Conservation (phyloP, 2,797 vertebrate species). For the Rhinichthys osculus region DNA sequence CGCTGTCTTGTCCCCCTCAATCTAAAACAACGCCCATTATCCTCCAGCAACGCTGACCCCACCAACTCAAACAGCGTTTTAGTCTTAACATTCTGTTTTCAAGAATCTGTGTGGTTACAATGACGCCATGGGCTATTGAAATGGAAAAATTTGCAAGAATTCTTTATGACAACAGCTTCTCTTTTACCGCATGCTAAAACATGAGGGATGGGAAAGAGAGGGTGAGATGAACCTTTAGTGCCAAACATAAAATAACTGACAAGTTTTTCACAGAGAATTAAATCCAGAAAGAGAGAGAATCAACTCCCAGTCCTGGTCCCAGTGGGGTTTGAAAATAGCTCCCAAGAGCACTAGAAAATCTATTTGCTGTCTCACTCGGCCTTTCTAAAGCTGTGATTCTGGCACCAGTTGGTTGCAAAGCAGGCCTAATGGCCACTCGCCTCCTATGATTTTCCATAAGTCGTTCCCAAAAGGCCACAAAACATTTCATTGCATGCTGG, state of each 20-base stretch:
- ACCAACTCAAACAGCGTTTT: constrained; percentile 25
- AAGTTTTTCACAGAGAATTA: constrained; percentile 40
- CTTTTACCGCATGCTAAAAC: constrained; percentile 46
- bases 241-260: constrained; percentile 47
- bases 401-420: constrained; percentile 39
- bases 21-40: constrained; percentile 48
- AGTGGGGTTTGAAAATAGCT: constrained; percentile 52
- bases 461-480: constrained; percentile 47
- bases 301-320: constrained; percentile 22
- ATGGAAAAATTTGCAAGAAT: constrained; percentile 54
- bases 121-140: constrained; percentile 51
- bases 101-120: constrained; percentile 55
- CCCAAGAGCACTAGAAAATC: constrained; percentile 52
- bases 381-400: constrained; percentile 32
- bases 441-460: constrained; percentile 48
- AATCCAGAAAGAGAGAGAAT: constrained; percentile 38
- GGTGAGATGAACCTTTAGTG: constrained; percentile 33
- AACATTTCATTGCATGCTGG: constrained; percentile 43
- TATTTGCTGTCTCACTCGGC: constrained; percentile 27
- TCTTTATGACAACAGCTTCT: constrained; percentile 51
- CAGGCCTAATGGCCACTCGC: constrained; percentile 39
- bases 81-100: constrained; percentile 40
- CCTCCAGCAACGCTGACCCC: constrained; percentile 25
- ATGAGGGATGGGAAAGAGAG: constrained; percentile 45
- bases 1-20: constrained; percentile 31